phyloP scores from a whole-genome alignment of 2,113 vertebrate genomes.

The Amblyopsis rosae region DNA sequence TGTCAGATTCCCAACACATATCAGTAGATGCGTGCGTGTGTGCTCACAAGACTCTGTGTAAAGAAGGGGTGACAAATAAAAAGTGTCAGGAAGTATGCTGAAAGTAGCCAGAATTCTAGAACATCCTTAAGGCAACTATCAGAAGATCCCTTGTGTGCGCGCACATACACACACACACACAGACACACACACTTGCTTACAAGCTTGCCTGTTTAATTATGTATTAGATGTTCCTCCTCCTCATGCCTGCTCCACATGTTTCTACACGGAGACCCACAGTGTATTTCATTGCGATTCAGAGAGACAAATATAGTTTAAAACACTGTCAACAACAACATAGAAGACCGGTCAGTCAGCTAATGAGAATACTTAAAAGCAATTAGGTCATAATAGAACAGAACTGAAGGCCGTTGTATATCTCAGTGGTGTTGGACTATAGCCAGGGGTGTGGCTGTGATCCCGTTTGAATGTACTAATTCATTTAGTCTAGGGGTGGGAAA shows the following conservation, averaged over 20 bases:
- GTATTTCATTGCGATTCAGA: slow-evolving; percentile 22
- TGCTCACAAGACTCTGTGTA: slow-evolving; percentile 29
- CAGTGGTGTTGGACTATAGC: neutral
- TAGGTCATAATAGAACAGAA: neutral
- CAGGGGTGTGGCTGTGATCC: slow-evolving; percentile 3
- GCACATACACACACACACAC: slow-evolving; percentile 1
- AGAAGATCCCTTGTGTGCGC: slow-evolving; percentile 14
- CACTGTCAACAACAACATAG: slow-evolving; percentile 1
- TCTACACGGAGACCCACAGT: too few relatives aligned
- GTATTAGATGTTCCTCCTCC: slow-evolving; percentile 3
- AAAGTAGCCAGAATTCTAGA: slow-evolving; percentile 38
- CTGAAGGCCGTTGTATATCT: neutral
- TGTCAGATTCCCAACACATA: slow-evolving; percentile 53
- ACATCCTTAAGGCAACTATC: slow-evolving; percentile 39
- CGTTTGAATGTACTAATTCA: slow-evolving; percentile 7
- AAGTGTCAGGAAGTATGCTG: slow-evolving; percentile 36
- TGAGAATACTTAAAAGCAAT: slow-evolving; percentile 1
- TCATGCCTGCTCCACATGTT: neutral
- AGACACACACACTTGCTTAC: neutral
- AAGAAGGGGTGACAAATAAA: slow-evolving; percentile 36
- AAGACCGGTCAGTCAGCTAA: slow-evolving; percentile 8
- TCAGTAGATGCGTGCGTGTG: slow-evolving; percentile 19
- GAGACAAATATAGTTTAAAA: slow-evolving; percentile 6
- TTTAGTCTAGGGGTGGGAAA: neutral
- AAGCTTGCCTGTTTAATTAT: slow-evolving; percentile 9